Base-by-base conservation (phyloP, 1,140 invertebrate species). In the Leguminivora glycinivorella region DNA sequence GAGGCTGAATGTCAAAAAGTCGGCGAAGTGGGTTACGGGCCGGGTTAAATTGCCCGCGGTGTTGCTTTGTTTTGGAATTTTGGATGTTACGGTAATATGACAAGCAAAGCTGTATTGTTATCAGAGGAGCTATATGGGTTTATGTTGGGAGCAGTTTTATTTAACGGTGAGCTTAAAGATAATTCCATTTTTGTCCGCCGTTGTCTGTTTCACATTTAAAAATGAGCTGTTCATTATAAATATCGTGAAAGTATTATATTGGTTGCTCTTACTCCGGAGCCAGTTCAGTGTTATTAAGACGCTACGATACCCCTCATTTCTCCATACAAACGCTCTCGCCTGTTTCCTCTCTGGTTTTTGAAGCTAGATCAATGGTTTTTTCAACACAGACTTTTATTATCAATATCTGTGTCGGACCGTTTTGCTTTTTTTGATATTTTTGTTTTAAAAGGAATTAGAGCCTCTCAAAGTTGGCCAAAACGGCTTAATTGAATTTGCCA, bases 51-150 rank as follows among this genome's bases (percentile, higher is more conserved):
- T 29, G 29, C 58, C 58, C 58, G 25, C n/a, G 58, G 29, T 29
- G 58, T 29, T 63, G 58, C 58, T 63, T 63, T 63, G 58, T 63
- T n/a, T n/a, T n/a, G n/a, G n/a, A n/a, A n/a, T n/a, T n/a, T 63
- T 63, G 6, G 26, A 4, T 52, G 47, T 52, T 22, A 52, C 47
- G 17, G 17, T 52, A 52, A 52, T 52, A 52, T 52, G 47, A 52
- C 47, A 52, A 52, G 47, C 19, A n/a, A 52, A 52, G 47, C 47
- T 52, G 47, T 52, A 19, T 52, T 22, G 47, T 52, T 52, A 19
- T 22, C 47, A 19, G 10, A 52, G 19, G 10, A 22, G 47, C 14
- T 52, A 52, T 22, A 52, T 10, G 47, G 19, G 3, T 0, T 22
- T 22, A 52, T 52, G 9, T 52, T 52, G 40, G 14, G 17, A 43